Evolutionary conservation across 2,797 vertebrate species (phyloP).

Genomic region (Parotocinclus haroldoi): DNA sequence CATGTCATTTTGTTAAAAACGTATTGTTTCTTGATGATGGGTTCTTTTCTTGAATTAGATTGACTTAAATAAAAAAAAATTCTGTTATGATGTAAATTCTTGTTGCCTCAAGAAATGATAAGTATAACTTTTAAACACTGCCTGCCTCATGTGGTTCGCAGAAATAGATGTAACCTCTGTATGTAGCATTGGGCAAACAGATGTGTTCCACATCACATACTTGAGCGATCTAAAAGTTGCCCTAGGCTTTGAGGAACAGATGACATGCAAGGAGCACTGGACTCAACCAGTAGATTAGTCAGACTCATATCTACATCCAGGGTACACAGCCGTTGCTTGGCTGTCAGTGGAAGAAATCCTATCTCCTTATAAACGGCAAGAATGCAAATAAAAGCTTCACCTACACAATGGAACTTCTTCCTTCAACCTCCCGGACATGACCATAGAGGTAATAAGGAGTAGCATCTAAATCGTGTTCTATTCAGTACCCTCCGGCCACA

Average conservation of each 20-base stretch:
- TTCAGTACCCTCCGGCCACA: conserved; percentile 27
- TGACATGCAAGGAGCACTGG: conserved; percentile 37
- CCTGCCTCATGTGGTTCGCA: conserved; percentile 6
- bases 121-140: too few species aligned
- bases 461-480: conserved; percentile 37
- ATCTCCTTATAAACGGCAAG: conserved; percentile 36
- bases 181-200: conserved; percentile 29
- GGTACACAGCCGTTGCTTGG: conserved; percentile 30
- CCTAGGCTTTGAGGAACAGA: conserved; percentile 49
- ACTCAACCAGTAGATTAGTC: conserved; percentile 49
- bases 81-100: too few species aligned
- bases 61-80: too few species aligned
- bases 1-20: too few species aligned
- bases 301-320: conserved; percentile 46
- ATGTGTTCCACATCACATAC: conserved; percentile 24
- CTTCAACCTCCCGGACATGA: conserved; percentile 49
- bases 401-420: conserved; percentile 37
- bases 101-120: too few species aligned
- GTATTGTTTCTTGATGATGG: too few species aligned
- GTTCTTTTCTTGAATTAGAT: too few species aligned
- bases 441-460: conserved; percentile 49
- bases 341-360: conserved; percentile 40
- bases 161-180: not conserved
- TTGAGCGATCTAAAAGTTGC: conserved; percentile 28
- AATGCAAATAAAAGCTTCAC: conserved; percentile 47